Evolutionary conservation across 2,113 vertebrate species (phyloP), one percentile per base, ranked within the genome.

Genomic region (Egretta garzetta): DNA sequence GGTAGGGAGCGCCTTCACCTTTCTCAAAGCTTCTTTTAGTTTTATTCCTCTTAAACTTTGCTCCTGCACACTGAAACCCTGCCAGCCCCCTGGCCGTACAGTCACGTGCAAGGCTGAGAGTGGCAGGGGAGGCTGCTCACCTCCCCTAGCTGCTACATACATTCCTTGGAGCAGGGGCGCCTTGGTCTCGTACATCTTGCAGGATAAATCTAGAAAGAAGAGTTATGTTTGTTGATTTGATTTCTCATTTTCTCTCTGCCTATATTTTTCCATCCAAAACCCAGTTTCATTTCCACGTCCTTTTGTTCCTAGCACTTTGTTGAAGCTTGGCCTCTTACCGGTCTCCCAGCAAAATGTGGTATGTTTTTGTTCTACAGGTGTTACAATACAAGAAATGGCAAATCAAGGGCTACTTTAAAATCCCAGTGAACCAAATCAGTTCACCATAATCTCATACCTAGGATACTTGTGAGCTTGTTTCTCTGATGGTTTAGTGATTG

Each of bases 111-210:
- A 20, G 27, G 27, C n/a, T 49, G 37, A 55, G 27, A 14, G 9
- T 8, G 10, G 13, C 26, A 35, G 18, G 24, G 35, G 17, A 55
- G 7, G 20, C 39, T 24, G 8, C 12, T 76, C 49, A 22, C 17
- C 9, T 18, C 16, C 43, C 30, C 52, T 39, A 45, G 14, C 58
- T 67, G 77, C 23, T 39, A 23, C 2, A 3, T 37, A 11, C 1
- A 0, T 28, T 27, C 30, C 80, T 37, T 60, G 35, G 17, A 30
- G 14, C 1, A 1, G 2, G 22, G 4, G 2, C 28, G 14, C 12
- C 17, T 60, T 0, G 0, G 50, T 80, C 53, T 37, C 30, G 7
- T 8, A 33, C 7, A 17, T 49, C 43, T 75, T 71, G 37, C 35
- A 47, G 17, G 53, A 37, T 17, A 62, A 72, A 75, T 20, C 18